Conservation (phyloP, 2,888 invertebrate species). For the Zhuqinia jingwanae region DNA sequence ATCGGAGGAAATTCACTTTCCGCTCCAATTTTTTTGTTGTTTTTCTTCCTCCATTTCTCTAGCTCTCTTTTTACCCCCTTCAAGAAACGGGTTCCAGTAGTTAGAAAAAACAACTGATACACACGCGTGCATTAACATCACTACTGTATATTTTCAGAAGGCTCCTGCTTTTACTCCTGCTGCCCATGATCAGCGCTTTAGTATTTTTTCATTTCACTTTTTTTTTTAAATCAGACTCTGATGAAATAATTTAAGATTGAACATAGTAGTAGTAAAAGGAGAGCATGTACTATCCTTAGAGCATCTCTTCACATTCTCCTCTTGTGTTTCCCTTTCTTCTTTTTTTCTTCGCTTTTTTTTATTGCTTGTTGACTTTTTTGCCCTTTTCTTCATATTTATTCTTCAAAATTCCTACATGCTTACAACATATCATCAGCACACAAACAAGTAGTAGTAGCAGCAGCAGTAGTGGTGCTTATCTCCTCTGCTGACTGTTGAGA, state of each 20-base stretch:
- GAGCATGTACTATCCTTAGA: not conserved
- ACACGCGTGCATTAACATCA: no score
- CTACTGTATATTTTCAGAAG: no score
- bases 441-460: no score
- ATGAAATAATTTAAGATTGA: slow-evolving; percentile 59
- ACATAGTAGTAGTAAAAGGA: not conserved
- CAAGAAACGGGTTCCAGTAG: slow-evolving; percentile 4
- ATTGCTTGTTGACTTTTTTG: slow-evolving; percentile 56
- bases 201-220: no score
- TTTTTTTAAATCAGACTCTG: slow-evolving; percentile 13
- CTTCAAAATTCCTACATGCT: no score
- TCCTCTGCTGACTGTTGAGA: not conserved
- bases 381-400: slow-evolving; percentile 7
- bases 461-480: slow-evolving; percentile 8
- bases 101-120: not conserved
- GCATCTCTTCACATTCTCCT: not conserved
- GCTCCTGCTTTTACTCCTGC: not conserved
- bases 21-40: slow-evolving; percentile 62
- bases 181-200: not conserved
- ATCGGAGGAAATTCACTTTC: slow-evolving; percentile 65
- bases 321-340: slow-evolving; percentile 35
- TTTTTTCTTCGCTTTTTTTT: slow-evolving; percentile 18
- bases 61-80: not conserved
- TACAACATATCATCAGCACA: not conserved
- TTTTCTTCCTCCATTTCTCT: not conserved